A percentile compares a stretch with the other conserved stretches of the same genome.
phyloP scores from a whole-genome alignment of 2,888 invertebrate genomes.

The Limnephilus marmoratus region DNA sequence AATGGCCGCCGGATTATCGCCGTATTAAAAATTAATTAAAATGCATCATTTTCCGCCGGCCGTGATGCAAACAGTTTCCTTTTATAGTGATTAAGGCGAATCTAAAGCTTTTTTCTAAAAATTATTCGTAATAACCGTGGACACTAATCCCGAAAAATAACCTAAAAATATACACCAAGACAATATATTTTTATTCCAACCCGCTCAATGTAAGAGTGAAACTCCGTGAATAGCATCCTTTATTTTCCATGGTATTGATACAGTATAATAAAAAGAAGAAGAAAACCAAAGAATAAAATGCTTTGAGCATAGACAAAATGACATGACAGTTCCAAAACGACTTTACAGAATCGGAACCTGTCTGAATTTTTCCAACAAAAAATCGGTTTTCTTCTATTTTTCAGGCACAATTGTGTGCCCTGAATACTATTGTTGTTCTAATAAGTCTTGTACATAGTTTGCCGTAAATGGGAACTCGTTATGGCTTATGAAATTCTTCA shows the following conservation, averaged over 20 bases:
- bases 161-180: too few relatives aligned
- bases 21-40: too few relatives aligned
- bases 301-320: slow-evolving; percentile 33
- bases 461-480: slow-evolving; percentile 51
- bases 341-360: slow-evolving; percentile 15
- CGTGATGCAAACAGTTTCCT: too few relatives aligned
- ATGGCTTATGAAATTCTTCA: slow-evolving; percentile 70
- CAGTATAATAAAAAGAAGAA: not conserved
- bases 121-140: too few relatives aligned
- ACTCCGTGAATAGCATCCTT: not conserved
- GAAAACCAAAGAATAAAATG: not conserved
- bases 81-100: too few relatives aligned
- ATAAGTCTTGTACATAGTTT: slow-evolving; percentile 30
- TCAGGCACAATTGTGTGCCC: not conserved
- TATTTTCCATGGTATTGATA: not conserved
- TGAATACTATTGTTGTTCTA: not conserved
- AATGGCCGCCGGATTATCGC: too few relatives aligned
- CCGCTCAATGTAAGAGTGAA: not conserved
- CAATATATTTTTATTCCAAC: not conserved
- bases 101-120: too few relatives aligned
- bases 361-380: slow-evolving; percentile 16
- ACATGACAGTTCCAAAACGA: slow-evolving; percentile 43
- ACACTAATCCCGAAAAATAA: too few relatives aligned
- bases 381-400: slow-evolving; percentile 21
- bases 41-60: too few relatives aligned